Base-by-base conservation (phyloP, 2,888 invertebrate genomes). In the Nebria brevicollis region DNA sequence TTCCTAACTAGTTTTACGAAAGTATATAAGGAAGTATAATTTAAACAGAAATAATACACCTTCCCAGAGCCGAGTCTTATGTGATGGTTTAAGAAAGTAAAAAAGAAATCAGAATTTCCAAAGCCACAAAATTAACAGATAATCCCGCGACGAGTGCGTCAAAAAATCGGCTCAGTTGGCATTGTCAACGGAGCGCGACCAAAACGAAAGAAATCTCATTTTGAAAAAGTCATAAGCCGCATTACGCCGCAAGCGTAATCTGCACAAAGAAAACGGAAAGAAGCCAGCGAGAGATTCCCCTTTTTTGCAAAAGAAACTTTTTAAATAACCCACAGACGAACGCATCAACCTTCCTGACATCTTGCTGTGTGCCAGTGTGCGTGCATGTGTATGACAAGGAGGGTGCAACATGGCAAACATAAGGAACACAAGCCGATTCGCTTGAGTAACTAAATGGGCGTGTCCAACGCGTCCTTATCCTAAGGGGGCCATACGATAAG, bases 391-490 rank as follows among this genome's bases (percentile, higher is more conserved):
- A 13, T 54, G 54, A 8, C 8, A 72, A 34, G 66, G 72, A 41
- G 75, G 66, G 79, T 78, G 73, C 78, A 78, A 78, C 78, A 78
- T 78, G 79, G 80, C 80, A 81, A 81, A 81, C 80, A 81, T 81
- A 81, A 81, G 76, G 80, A 81, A 76, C 80, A 81, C 75, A 81
- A 75, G 75, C 80, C 75, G 80, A 81, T 81, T 81, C 80, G 80
- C 80, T 81, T 81, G 80, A 81, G 75, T 81, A 81, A 81, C 65
- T 8, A 66, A 72, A 68, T 75, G 75, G 75, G 80, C 75, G 80
- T 70, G 75, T 75, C 42, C 75, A 4, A 41, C 72, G 54, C 70
- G 70, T 70, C 70, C 34, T 34, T 20, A 34, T 70, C 70, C 4
- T 54, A 8, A 54, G 70, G 70, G 34, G 26, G 34, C 70, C 5